Evolutionary conservation across 2,113 vertebrate species (phyloP).

Genomic region (Ariopsis seemanni): DNA sequence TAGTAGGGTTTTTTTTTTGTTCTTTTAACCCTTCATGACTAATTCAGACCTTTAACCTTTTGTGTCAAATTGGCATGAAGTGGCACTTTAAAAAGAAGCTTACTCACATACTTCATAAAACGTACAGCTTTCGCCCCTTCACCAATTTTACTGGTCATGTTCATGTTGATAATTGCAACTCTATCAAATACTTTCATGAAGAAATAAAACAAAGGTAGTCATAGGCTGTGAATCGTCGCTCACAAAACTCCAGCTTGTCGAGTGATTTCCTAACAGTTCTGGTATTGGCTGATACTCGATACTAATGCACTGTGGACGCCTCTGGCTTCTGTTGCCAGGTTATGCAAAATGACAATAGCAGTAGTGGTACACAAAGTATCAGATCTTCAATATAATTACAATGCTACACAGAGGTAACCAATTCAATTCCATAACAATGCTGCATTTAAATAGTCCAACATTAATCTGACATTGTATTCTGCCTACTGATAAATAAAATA

Average conservation of each 20-base stretch:
- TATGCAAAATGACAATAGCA: neutral
- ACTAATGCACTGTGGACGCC: neutral
- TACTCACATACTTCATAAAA: neutral
- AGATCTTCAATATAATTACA: neutral
- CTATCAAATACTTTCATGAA: too few relatives aligned
- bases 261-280: neutral
- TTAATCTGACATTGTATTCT: neutral
- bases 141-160: too few relatives aligned
- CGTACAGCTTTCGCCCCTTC: neutral
- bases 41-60: neutral
- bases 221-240: neutral
- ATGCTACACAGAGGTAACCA: neutral
- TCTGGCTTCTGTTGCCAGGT: neutral
- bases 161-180: too few relatives aligned
- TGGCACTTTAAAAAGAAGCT: neutral
- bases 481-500: neutral
- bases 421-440: neutral
- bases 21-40: neutral
- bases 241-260: too few relatives aligned
- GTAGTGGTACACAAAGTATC: neutral
- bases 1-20: neutral
- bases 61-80: neutral
- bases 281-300: neutral
- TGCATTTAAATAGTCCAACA: neutral
- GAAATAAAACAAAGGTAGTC: neutral